Base-by-base conservation (phyloP, 1,140 invertebrate genomes). In the Eubasilissa regina region DNA sequence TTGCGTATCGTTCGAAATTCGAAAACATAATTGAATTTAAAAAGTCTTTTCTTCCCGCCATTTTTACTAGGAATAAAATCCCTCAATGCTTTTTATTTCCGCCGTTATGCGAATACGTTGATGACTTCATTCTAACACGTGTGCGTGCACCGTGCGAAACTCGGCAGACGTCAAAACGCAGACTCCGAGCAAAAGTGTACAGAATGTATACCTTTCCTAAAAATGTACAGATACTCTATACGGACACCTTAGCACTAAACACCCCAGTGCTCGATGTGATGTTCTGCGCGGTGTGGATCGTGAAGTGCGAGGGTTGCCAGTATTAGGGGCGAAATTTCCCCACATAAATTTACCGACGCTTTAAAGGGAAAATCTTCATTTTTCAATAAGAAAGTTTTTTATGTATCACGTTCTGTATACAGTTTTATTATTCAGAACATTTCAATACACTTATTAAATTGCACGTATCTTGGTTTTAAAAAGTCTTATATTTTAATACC, bases 1-100 rank as follows among this genome's bases (percentile, higher is more conserved):
- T 4, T 55, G 53, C n/a, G 53, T 77, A 77, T 77, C 43, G 10
- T 53, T 68, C n/a, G 15, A 64, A 48, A 64, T 77, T 58, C 13
- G 68, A 77, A n/a, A n/a, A n/a, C n/a, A n/a, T n/a, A n/a, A 77
- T 77, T 77, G 75, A 77, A 70, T 77, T 77, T 77, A 70, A 77
- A 77, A 68, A 68, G 62, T 9, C 44, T 1, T 21, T 44, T 10
- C 53, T 17, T 55, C n/a, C 3, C 11, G 0, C 53, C 21, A 12
- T 62, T 62, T 35, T 21, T 10, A 62, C 60, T 15, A 12, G 35
- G 55, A 15, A 70, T 76, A 76, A 47, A 62, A 76, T 60, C 45
- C 74, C 21, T 60, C 17, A 11, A 53, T 76, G 15, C 44, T 35
- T 64, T 60, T 77, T 66, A 66, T 77, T 77, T 51, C 62, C 75